These are phyloP conservation scores for Neodon shergylaensis DNA, from an alignment of 2,113 vertebrate species.

Conservation along the genomic window DNA sequence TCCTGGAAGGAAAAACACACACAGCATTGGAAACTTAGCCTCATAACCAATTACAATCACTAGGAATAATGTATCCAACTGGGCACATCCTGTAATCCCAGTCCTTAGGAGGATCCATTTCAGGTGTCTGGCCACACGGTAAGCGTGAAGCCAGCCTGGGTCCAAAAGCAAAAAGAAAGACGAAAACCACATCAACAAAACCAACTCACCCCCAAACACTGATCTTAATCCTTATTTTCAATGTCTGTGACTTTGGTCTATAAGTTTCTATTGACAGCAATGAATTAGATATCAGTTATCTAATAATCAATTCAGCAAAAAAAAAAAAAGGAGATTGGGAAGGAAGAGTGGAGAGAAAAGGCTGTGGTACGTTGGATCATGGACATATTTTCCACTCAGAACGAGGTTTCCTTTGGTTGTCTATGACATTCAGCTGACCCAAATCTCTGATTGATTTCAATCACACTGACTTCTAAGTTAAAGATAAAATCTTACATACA, in stretches of 20 bases:
- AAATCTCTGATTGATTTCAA: not conserved
- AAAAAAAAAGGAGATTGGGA: not conserved
- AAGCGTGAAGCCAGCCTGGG: not conserved
- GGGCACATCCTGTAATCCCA: not conserved
- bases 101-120: not conserved
- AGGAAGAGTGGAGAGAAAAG: not conserved
- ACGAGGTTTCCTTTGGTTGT: not conserved
- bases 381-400: not conserved
- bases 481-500: not conserved
- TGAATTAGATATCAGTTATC: not conserved
- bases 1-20: conserved; percentile 88
- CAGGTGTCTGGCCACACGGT: not conserved
- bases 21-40: not conserved
- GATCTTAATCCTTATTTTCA: not conserved
- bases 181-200: not conserved
- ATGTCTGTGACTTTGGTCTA: not conserved
- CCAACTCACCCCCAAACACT: not conserved
- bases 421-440: not conserved
- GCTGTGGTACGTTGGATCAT: not conserved
- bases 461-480: not conserved
- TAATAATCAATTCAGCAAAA: not conserved
- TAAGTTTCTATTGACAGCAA: not conserved
- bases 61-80: not conserved
- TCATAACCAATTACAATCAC: rapidly evolving
- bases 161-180: not conserved